These are phyloP conservation scores for Tiliacea citrago DNA, from an alignment of 2,888 invertebrate genomes.

Conservation along the genomic window DNA sequence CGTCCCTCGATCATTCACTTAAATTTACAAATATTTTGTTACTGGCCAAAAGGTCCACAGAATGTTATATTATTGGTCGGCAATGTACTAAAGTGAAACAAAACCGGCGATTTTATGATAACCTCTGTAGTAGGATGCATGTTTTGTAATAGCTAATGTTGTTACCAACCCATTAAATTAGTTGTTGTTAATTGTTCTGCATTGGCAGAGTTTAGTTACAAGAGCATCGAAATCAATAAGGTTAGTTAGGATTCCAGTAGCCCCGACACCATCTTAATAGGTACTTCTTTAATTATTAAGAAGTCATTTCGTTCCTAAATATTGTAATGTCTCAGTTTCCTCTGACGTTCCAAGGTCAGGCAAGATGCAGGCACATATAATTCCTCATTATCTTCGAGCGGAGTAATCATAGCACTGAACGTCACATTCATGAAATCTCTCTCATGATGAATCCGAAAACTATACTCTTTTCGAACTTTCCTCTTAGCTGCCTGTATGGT, in stretches of 20 bases:
- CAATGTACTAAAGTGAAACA: slow-evolving; percentile 11
- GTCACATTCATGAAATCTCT: not conserved
- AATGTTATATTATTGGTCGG: slow-evolving; percentile 17
- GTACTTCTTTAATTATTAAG: not conserved
- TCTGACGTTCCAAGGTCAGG: not conserved
- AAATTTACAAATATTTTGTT: slow-evolving; percentile 24
- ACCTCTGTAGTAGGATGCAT: slow-evolving; percentile 1
- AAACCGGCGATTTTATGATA: slow-evolving; percentile 9
- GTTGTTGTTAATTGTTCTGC: slow-evolving; percentile 41
- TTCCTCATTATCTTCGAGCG: not conserved
- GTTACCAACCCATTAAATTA: slow-evolving; percentile 28
- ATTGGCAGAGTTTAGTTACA: slow-evolving; percentile 27
- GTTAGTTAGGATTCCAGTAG: not conserved
- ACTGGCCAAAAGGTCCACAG: not conserved
- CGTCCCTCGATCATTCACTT: slow-evolving; percentile 18
- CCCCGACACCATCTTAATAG: not conserved
- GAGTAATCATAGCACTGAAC: not conserved
- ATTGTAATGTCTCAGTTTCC: too few relatives aligned
- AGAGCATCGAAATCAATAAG: slow-evolving; percentile 24
- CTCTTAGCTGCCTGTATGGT: not conserved
- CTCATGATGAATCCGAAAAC: not conserved
- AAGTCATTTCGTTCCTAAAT: not conserved
- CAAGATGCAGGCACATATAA: not conserved
- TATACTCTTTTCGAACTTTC: not conserved
- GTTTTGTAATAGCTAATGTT: slow-evolving; percentile 28